Base-by-base conservation (phyloP, 2,113 vertebrate species). In the Poicephalus gulielmi region DNA sequence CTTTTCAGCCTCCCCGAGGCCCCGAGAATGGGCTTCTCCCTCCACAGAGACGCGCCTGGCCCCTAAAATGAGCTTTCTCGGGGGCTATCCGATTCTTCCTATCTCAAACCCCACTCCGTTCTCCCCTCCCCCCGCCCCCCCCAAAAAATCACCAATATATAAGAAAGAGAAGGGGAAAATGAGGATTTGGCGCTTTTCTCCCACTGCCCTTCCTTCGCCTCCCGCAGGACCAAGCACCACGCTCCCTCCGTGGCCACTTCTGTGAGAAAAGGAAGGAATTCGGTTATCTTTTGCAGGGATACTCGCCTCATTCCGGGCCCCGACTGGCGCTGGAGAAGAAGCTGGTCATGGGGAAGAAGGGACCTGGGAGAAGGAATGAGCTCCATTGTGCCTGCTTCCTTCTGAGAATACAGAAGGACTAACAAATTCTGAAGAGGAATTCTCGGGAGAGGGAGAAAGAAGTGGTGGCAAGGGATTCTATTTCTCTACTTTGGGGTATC, bases 261-360 rank as follows among this genome's bases (percentile, higher is more conserved):
- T 76, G 59, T 9, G 63, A 63, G 69, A 67, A 91, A 89, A 95
- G 4, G 63, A 86, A 95, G 63, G 84, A 88, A 75, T 76, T 83
- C 2, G 10, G 62, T 52, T 50, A 11, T 27, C 31, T 57, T 76
- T 73, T 73, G 10, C 27, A 17, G 73, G 18, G 73, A 76, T 89
- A 86, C 87, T 91, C 87, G 71, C 94, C 84, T 52, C 92, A 69
- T 63, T 81, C 74, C 37, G 10, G 50, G 68, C 55, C 35, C 17
- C 19, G 57, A 33, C 63, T 79, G 88, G 33, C 10, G 47, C 68
- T 50, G 84, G 15, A 83, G 57, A 37, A 77, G 5, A 74, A 90
- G 43, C 28, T 62, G 82, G 80, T 70, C 68, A 44, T 17, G 39
- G 39, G 79, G 71, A 24, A 75, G 83, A 52, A 74, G 53, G 63